These are phyloP conservation scores for Drosophila obscura DNA, from an alignment of 1,140 invertebrate genomes.

Conservation along the genomic window DNA sequence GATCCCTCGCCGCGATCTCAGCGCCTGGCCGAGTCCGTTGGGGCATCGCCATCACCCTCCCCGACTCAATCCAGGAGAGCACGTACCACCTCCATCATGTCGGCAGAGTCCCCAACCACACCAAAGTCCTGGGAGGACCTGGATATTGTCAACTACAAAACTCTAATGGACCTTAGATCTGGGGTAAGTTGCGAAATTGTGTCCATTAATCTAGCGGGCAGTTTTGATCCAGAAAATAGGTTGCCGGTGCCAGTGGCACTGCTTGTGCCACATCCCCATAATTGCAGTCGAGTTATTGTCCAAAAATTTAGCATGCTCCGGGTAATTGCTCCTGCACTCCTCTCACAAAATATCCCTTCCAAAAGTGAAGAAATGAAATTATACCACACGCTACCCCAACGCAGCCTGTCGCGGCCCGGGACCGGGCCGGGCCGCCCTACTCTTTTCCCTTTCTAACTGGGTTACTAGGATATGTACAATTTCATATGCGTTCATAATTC, in stretches of 20 bases:
- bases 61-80: conserved; percentile 8
- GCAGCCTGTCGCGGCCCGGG: not conserved
- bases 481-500: conserved; percentile 79
- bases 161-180: conserved; percentile 85
- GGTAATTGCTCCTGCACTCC: conserved; percentile 22
- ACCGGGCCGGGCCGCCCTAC: not conserved
- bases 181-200: conserved; percentile 84
- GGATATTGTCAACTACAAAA: conserved; percentile 84
- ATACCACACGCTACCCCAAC: conserved; percentile 51
- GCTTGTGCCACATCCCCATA: conserved; percentile 7
- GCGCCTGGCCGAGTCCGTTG: conserved; percentile 1
- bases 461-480: conserved; percentile 75
- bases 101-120: conserved; percentile 37
- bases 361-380: conserved; percentile 44
- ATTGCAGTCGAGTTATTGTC: conserved; percentile 30
- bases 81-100: not conserved
- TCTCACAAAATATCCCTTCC: not conserved
- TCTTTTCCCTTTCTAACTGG: conserved; percentile 51
- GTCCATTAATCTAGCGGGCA: conserved; percentile 3
- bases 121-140: conserved; percentile 85
- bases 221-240: not conserved
- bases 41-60: conserved; percentile 8
- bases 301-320: conserved; percentile 32
- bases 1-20: conserved; percentile 84
- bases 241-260: not conserved